phyloP scores from a whole-genome alignment of 2,797 vertebrate species.

The Coregonus ussuriensis region DNA sequence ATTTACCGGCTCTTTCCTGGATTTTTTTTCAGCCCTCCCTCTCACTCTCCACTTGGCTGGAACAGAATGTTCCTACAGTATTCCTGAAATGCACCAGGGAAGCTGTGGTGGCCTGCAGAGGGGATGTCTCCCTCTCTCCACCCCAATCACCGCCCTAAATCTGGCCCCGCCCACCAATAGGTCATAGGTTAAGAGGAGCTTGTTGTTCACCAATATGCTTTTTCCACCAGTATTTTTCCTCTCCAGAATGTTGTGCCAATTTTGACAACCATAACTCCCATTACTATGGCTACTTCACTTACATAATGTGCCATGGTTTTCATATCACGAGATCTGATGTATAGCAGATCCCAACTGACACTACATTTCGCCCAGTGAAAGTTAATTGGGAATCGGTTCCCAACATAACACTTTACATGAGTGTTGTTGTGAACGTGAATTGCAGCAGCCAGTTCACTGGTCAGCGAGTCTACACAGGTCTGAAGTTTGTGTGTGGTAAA shows the following conservation, averaged over 20 bases:
- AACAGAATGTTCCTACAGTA: slow-evolving; percentile 13
- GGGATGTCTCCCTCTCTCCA: neutral
- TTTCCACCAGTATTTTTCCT: neutral
- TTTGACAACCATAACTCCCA: neutral
- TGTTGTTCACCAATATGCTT: neutral
- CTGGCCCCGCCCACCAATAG: neutral
- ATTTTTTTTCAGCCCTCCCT: too few relatives aligned
- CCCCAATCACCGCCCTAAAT: neutral
- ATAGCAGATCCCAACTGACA: neutral
- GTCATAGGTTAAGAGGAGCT: slow-evolving; percentile 1
- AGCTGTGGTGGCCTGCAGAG: neutral
- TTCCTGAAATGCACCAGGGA: slow-evolving; percentile 3
- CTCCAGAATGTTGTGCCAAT: neutral
- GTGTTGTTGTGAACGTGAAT: neutral
- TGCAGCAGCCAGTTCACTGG: neutral
- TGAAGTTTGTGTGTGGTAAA: neutral
- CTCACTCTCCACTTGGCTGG: neutral
- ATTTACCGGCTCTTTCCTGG: too few relatives aligned
- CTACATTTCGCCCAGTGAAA: neutral
- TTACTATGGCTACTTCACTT: neutral
- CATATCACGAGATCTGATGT: neutral
- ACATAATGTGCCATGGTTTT: neutral
- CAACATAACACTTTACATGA: neutral
- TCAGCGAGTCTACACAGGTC: neutral
- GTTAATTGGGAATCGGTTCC: neutral